Conservation (phyloP, 2,113 vertebrate species). For the Alouatta palliata region DNA sequence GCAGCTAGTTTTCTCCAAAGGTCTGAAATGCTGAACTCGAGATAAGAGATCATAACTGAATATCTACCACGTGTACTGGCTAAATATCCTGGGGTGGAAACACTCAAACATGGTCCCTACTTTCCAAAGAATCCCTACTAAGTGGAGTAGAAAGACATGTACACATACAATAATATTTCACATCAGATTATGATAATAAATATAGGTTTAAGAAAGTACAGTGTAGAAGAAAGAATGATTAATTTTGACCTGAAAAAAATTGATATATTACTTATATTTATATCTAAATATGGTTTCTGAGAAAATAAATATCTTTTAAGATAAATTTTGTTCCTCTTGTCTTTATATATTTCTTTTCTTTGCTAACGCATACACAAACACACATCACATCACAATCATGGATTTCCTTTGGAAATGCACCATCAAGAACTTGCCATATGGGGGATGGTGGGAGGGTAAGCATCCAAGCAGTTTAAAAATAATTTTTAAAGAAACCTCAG, state of each 20-base stretch:
- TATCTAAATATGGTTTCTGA: neutral
- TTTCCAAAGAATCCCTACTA: neutral
- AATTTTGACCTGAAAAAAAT: neutral
- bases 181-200: neutral
- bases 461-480: conserved; percentile 60
- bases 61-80: neutral
- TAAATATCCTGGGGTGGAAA: neutral
- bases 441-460: conserved; percentile 15
- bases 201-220: neutral
- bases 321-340: neutral
- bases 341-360: neutral
- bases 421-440: neutral
- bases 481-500: conserved; percentile 49
- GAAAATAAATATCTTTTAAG: conserved; percentile 3
- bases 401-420: conserved; percentile 41
- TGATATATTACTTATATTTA: neutral
- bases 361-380: conserved; percentile 28
- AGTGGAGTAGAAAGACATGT: neutral
- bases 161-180: neutral
- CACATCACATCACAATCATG: neutral
- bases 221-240: neutral
- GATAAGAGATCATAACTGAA: neutral
- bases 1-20: neutral
- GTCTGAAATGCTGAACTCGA: neutral
- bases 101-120: neutral